Evolutionary conservation across 2,888 invertebrate genomes (phyloP), one percentile per base, ranked within the genome.

Genomic region (Andrena fulva): DNA sequence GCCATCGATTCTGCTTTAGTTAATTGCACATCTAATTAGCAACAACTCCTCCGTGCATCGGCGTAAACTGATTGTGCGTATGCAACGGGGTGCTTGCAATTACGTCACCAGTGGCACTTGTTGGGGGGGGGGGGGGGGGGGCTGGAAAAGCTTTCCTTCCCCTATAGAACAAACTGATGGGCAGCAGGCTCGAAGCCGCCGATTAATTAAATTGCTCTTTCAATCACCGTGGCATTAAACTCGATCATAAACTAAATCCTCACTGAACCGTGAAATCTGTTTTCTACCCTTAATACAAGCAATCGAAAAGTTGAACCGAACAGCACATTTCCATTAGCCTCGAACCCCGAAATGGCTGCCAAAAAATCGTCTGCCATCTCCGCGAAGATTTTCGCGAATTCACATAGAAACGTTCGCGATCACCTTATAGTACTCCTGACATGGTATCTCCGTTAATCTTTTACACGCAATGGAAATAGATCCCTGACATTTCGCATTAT

Each of bases 401-500:
- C 29, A 0, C 27, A 52, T 35, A 54, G 72, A 24, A 35, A 69
- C 62, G 75, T 31, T 66, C 50, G 60, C 71, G 16, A 75, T 42
- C 64, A 4, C 66, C 82, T 73, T 84, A 78, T 79, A 67, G 78
- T 72, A 80, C 50, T 74, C 66, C 63, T 54, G 31, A 50, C 78
- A 66, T 31, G 54, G 77, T 82, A 76, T 69, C 62, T 50, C 62
- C 72, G 52, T 88, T 77, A 82, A 85, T 89, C 63, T 88, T 87
- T 85, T 62, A 84, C 84, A 59, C 75, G 70, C 77, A 80, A 72
- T 77, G 79, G 82, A 87, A 86, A 86, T 87, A 89, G 84, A 89
- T 80, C 85, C 82, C 50, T 86, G 86, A 83, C 89, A 88, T 88
- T 88, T 85, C 81, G 81, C 81, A 70, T 87, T 82, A 84, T 62